Evolutionary conservation across 2,113 vertebrate species (phyloP).

Genomic region (Lophotis ruficrista): DNA sequence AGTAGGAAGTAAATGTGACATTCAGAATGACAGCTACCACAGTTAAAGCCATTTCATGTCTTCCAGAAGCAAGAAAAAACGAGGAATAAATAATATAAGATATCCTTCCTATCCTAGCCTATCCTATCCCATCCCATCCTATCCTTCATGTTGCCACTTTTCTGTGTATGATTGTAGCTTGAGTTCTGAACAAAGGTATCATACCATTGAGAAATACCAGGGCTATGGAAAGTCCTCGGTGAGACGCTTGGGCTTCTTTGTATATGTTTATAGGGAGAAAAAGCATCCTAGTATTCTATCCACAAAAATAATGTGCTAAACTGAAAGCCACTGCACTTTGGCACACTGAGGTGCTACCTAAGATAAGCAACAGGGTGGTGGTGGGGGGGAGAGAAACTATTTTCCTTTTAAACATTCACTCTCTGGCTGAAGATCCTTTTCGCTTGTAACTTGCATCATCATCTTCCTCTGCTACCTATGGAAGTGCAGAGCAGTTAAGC

Average conservation of each 20-base stretch:
- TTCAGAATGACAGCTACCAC: not conserved
- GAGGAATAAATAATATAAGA: not conserved
- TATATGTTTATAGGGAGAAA: not conserved
- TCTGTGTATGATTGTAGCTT: fast-evolving
- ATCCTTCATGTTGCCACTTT: not conserved
- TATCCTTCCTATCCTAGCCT: not conserved
- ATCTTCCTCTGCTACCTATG: not conserved
- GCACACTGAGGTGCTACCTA: not conserved
- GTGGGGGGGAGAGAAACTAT: no score
- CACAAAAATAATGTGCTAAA: not conserved
- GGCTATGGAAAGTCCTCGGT: not conserved
- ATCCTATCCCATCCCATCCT: no score
- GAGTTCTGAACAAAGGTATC: not conserved
- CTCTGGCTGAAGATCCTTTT: not conserved
- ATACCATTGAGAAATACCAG: not conserved
- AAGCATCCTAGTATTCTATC: not conserved
- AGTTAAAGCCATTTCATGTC: not conserved
- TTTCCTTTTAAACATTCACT: not conserved
- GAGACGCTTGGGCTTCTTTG: not conserved
- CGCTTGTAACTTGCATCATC: not conserved
- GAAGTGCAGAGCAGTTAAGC: not conserved
- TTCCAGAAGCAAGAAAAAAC: not conserved
- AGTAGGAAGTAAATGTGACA: not conserved
- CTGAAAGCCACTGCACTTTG: not conserved
- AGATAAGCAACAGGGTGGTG: not conserved